Evolutionary conservation across 2,113 vertebrate genomes (phyloP).

Genomic region (Tricholaema leucomelas): DNA sequence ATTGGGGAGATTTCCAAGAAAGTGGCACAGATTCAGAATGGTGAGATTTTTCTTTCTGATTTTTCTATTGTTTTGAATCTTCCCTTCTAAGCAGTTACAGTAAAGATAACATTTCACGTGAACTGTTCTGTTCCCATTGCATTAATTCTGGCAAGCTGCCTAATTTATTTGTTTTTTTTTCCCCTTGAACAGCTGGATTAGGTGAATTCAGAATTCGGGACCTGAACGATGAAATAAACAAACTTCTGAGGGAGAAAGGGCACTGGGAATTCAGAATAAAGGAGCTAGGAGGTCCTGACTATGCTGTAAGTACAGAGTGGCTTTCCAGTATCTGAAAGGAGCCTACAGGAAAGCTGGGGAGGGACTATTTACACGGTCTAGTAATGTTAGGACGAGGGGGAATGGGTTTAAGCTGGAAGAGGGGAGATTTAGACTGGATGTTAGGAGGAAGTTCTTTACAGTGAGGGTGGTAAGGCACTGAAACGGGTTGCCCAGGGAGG

Average conservation of each 20-base stretch:
- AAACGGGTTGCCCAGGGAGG: no score
- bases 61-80: not conserved
- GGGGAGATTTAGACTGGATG: no score
- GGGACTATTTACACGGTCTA: no score
- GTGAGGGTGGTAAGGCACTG: no score
- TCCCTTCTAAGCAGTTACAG: not conserved
- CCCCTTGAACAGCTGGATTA: constrained; percentile 83
- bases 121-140: not conserved
- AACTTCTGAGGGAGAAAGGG: constrained; percentile 94
- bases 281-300: constrained; percentile 93
- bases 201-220: constrained; percentile 97
- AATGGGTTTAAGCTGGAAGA: no score
- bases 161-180: not conserved
- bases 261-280: constrained; percentile 97
- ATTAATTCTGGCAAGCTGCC: not conserved
- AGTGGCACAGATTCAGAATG: constrained; percentile 97
- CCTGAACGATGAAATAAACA: constrained; percentile 98
- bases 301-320: constrained; percentile 83
- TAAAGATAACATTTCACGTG: not conserved
- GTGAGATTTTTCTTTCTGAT: constrained; percentile 72
- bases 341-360: no score
- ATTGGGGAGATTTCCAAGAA: constrained; percentile 99
- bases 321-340: no score
- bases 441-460: no score
- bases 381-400: no score